A percentile compares a stretch with the other conserved stretches of the same genome.
These are phyloP conservation scores for Drosophila rubida DNA, from an alignment of 2,888 invertebrate genomes.

Conservation along the genomic window DNA sequence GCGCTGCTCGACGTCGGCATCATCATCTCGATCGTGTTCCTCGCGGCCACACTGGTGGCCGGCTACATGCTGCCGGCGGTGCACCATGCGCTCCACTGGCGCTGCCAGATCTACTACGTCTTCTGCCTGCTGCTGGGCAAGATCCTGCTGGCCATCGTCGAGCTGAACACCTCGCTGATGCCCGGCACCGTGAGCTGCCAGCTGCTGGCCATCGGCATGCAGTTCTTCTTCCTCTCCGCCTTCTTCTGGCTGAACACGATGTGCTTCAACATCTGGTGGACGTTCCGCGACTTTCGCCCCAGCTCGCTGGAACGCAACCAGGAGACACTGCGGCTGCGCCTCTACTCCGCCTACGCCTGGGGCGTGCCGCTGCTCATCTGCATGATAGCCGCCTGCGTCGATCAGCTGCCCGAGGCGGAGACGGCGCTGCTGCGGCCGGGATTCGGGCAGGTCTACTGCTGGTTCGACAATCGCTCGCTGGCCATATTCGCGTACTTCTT, in stretches of 20 bases:
- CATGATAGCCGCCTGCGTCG: slow-evolving; percentile 90
- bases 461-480: slow-evolving; percentile 91
- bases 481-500: slow-evolving; percentile 94
- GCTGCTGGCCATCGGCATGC: slow-evolving; percentile 90
- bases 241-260: slow-evolving; percentile 97
- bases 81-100: slow-evolving; percentile 94
- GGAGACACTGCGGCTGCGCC: slow-evolving; percentile 91
- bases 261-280: slow-evolving; percentile 98
- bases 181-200: slow-evolving; percentile 88
- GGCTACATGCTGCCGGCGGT: slow-evolving; percentile 92
- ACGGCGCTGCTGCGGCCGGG: slow-evolving; percentile 89
- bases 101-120: slow-evolving; percentile 95
- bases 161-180: slow-evolving; percentile 87
- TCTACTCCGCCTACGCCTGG: slow-evolving; percentile 94
- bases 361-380: slow-evolving; percentile 92
- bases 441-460: slow-evolving; percentile 91
- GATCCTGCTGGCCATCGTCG: slow-evolving; percentile 91
- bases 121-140: slow-evolving; percentile 93
- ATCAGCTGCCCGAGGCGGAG: slow-evolving; percentile 88
- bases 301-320: slow-evolving; percentile 94
- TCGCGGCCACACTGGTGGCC: slow-evolving; percentile 92
- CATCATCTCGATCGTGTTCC: slow-evolving; percentile 92
- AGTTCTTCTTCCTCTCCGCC: slow-evolving; percentile 94
- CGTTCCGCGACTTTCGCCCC: slow-evolving; percentile 92
- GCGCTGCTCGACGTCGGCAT: slow-evolving; percentile 91